Evolutionary conservation across 2,797 vertebrate species (phyloP).

Genomic region (Columba guinea): DNA sequence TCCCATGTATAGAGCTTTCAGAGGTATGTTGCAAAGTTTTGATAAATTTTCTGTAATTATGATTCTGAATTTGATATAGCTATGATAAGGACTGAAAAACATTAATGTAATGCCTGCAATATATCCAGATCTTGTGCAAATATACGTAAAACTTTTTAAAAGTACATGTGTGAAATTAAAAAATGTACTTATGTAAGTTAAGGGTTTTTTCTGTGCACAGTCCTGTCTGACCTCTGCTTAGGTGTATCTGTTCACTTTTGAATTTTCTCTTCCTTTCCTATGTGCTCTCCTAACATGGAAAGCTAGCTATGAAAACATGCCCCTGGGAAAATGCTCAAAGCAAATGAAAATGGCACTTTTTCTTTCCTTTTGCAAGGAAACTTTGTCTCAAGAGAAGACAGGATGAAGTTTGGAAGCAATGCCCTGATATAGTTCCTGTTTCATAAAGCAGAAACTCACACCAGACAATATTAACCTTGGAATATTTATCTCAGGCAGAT

Average conservation of each 20-base stretch:
- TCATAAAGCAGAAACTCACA: background rate
- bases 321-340: background rate
- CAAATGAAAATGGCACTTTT: background rate
- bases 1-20: conserved; percentile 90
- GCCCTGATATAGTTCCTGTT: background rate
- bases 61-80: background rate
- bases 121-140: background rate
- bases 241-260: background rate
- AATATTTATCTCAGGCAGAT: background rate
- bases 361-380: background rate
- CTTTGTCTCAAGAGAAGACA: background rate
- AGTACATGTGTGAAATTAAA: background rate
- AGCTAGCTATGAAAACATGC: background rate
- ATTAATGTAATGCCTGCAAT: background rate
- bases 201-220: background rate
- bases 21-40: conserved; percentile 78
- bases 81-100: background rate
- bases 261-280: background rate
- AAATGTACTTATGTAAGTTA: background rate
- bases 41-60: background rate
- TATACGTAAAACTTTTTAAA: background rate
- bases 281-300: background rate
- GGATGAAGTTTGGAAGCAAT: background rate
- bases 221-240: background rate
- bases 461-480: background rate